Percentiles rank a stretch among this genome's conserved stretches.
phyloP scores from a whole-genome alignment of 2,888 invertebrate species.

The Coelopa pilipes region DNA sequence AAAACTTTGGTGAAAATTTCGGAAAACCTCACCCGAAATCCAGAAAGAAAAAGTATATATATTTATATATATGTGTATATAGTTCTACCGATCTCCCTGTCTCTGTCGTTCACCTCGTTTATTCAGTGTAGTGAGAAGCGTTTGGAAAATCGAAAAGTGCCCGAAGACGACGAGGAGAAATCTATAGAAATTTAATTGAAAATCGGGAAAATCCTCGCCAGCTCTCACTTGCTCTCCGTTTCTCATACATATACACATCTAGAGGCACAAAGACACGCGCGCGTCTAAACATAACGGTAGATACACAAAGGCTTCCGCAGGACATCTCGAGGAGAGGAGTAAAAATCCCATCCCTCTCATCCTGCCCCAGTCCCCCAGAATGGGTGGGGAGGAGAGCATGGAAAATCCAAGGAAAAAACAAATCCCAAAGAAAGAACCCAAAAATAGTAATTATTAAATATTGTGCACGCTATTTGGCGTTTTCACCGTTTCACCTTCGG shows the following conservation, averaged over 20 bases:
- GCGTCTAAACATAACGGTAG: background rate
- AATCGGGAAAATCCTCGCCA: background rate
- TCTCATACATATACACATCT: too few species aligned
- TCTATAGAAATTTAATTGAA: too few species aligned
- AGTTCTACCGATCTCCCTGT: too few species aligned
- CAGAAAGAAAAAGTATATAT: background rate
- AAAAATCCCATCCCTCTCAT: too few species aligned
- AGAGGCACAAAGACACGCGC: background rate
- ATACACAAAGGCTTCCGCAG: background rate
- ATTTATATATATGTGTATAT: background rate
- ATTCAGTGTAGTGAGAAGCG: background rate
- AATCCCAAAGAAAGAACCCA: background rate
- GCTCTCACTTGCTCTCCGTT: background rate
- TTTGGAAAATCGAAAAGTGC: background rate
- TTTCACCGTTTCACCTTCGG: constrained; percentile 29
- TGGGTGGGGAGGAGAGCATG: too few species aligned
- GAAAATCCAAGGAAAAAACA: background rate
- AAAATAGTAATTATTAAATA: background rate
- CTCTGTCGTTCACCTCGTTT: too few species aligned
- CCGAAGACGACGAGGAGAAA: too few species aligned
- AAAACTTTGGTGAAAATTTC: constrained; percentile 14
- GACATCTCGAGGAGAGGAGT: background rate
- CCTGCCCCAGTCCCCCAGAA: too few species aligned
- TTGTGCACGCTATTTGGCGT: too few species aligned
- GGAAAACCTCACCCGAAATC: background rate